Percentiles rank a stretch among this genome's conserved stretches.
Conservation (phyloP, 2,113 vertebrate species). For the Junco hyemalis region DNA sequence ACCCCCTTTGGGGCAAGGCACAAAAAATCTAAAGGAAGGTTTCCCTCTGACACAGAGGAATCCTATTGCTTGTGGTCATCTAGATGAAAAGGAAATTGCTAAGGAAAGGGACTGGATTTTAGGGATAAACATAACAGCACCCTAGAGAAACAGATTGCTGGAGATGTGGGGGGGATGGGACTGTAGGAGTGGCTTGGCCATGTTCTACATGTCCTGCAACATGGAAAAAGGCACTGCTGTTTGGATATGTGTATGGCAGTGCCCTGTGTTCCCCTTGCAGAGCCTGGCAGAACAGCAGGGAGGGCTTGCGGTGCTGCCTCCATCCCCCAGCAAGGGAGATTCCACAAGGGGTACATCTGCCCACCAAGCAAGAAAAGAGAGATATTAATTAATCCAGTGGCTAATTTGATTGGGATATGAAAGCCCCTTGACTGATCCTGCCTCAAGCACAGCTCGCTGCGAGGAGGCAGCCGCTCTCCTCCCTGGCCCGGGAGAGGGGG, state of each 20-base stretch:
- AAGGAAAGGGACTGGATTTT: background rate
- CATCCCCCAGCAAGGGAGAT: background rate
- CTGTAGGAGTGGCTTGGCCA: background rate
- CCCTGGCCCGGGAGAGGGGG: no score
- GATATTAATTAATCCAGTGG: background rate
- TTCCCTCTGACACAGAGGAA: background rate
- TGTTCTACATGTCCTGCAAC: fast-evolving
- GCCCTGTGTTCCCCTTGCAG: fast-evolving
- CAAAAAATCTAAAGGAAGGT: background rate
- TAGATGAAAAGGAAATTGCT: background rate
- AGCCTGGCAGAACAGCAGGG: background rate
- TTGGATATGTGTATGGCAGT: background rate
- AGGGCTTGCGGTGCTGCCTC: background rate
- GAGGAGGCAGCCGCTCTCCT: fast-evolving
- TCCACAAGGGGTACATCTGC: background rate
- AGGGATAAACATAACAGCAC: background rate
- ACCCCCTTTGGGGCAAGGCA: background rate
- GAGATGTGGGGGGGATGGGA: fast-evolving
- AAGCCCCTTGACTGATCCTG: fast-evolving
- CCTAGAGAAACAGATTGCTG: background rate
- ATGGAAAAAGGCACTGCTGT: background rate
- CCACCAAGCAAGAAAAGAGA: background rate
- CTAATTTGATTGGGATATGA: background rate
- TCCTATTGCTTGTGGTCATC: background rate
- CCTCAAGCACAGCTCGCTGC: fast-evolving